Percentiles rank a stretch among this genome's conserved stretches.
Evolutionary conservation across 2,888 invertebrate genomes (phyloP).

Genomic region (Molorchus minor): DNA sequence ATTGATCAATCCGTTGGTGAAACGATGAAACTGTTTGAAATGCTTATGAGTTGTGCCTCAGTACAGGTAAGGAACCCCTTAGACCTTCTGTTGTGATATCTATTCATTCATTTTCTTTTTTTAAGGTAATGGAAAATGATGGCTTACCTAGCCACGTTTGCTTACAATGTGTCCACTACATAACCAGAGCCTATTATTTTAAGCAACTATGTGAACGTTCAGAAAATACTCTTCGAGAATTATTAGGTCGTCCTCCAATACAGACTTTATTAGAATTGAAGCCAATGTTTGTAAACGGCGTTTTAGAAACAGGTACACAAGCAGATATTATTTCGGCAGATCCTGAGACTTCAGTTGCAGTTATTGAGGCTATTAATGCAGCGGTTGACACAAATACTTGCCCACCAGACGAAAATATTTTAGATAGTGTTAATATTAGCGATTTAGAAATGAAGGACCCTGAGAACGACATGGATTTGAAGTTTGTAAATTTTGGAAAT

Average conservation of each 20-base stretch:
- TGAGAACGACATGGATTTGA: conserved; percentile 19
- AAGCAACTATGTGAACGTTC: conserved; percentile 60
- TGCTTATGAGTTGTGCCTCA: conserved; percentile 59
- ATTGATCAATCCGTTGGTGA: conserved; percentile 54
- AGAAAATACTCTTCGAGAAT: conserved; percentile 55
- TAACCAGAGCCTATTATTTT: conserved; percentile 58
- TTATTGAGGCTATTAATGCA: conserved; percentile 9
- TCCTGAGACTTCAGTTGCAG: conserved; percentile 24
- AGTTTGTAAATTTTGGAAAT: conserved; percentile 23
- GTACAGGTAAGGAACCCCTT: conserved; percentile 52
- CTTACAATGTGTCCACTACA: conserved; percentile 58
- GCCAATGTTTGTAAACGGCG: conserved; percentile 37
- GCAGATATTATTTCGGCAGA: conserved; percentile 21
- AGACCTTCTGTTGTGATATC: not conserved
- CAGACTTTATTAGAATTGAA: conserved; percentile 45
- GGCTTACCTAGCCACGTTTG: conserved; percentile 60
- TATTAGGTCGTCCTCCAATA: conserved; percentile 49
- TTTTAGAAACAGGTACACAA: conserved; percentile 18
- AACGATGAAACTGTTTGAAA: conserved; percentile 54
- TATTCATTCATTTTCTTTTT: not conserved
- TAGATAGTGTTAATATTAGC: not conserved
- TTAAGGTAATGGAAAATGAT: conserved; percentile 57
- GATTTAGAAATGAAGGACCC: conserved; percentile 19
- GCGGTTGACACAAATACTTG: too few species aligned
- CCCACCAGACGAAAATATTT: conserved; percentile 6